phyloP scores from a whole-genome alignment of 2,888 invertebrate genomes.

The Tryphoninae sp. region DNA sequence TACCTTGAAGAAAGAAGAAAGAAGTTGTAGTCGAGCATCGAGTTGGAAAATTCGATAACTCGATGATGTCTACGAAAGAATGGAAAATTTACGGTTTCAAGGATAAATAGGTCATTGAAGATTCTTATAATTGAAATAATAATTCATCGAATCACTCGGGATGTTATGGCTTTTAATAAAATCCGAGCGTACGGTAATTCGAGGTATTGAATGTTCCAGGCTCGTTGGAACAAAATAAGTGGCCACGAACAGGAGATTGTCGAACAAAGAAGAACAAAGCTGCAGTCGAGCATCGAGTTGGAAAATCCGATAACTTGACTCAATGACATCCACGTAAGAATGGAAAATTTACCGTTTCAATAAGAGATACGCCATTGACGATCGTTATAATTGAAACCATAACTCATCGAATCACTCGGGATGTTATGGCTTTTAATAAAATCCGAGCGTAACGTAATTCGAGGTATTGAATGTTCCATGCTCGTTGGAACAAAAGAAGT shows the following conservation, averaged over 20 bases:
- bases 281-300: background rate
- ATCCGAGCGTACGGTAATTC: background rate
- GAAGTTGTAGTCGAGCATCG: too few species aligned
- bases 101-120: background rate
- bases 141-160: background rate
- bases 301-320: background rate
- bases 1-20: conserved; percentile 14
- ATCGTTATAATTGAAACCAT: background rate
- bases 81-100: background rate
- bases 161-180: background rate
- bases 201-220: background rate
- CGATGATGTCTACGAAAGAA: background rate
- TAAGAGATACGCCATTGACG: background rate
- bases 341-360: background rate
- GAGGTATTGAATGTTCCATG: background rate
- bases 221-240: background rate
- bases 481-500: background rate
- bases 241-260: background rate
- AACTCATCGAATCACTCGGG: background rate
- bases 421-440: background rate
- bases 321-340: background rate
- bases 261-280: too few species aligned
- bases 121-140: background rate
- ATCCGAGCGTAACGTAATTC: background rate
- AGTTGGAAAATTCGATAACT: background rate